Percentiles rank a stretch among this genome's conserved stretches.
phyloP scores from a whole-genome alignment of 37 sponge, comb jelly and placozoan genomes.

The Lycopodina hypogea region DNA sequence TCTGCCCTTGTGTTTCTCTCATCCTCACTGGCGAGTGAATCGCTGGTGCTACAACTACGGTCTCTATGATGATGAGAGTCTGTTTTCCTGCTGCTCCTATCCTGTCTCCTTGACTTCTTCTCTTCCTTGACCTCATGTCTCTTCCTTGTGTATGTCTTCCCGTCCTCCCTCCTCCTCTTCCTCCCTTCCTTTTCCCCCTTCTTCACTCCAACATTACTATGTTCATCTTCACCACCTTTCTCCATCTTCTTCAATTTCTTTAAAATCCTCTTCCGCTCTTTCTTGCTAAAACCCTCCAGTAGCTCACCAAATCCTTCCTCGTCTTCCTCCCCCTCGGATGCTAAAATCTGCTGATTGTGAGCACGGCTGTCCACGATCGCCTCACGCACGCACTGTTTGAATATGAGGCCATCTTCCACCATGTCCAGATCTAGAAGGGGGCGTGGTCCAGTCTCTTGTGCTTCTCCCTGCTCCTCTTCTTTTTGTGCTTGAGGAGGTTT shows the following conservation, averaged over 20 bases:
- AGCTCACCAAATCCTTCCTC: conserved; percentile 33
- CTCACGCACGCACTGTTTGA: conserved; percentile 71
- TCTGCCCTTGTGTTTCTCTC: conserved; percentile 12
- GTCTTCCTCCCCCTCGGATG: conserved; percentile 56
- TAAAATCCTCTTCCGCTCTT: conserved; percentile 61
- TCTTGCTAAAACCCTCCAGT: conserved; percentile 47
- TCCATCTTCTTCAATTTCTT: conserved; percentile 47
- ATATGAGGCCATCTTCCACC: conserved; percentile 71
- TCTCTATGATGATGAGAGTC: conserved; percentile 9
- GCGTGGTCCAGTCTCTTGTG: neutral
- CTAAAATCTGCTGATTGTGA: conserved; percentile 65
- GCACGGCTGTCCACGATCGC: conserved; percentile 46
- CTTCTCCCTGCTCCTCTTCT: too few species aligned
- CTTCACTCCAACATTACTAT: neutral
- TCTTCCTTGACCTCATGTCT: conserved; percentile 1
- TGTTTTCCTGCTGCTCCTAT: conserved; percentile 24
- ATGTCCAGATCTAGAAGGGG: conserved; percentile 50
- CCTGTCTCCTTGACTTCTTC: too few species aligned
- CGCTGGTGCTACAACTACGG: neutral
- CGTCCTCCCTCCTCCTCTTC: conserved; percentile 17
- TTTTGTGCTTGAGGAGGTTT: conserved; percentile 26
- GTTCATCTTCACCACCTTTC: neutral
- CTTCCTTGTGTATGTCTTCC: neutral
- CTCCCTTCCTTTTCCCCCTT: neutral
- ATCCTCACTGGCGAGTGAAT: neutral